These are phyloP conservation scores for Oreochromis tanganicae DNA, from an alignment of 2,113 vertebrate genomes.

Conservation along the genomic window DNA sequence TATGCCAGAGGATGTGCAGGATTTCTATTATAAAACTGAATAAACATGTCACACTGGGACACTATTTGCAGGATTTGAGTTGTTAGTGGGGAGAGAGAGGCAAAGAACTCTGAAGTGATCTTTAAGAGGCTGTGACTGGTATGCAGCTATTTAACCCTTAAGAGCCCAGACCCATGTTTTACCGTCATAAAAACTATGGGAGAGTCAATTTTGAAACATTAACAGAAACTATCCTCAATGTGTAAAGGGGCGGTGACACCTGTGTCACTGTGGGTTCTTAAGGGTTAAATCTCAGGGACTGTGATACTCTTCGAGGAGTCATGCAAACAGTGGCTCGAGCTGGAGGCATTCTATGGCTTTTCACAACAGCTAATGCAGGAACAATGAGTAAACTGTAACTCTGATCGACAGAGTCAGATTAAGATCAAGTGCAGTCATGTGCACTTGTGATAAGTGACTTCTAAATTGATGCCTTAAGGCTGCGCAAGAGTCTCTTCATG, in stretches of 20 bases:
- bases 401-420: not conserved
- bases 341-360: not conserved
- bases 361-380: not conserved
- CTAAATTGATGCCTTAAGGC: not conserved
- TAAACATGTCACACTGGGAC: not conserved
- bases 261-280: no score
- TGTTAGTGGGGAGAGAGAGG: not conserved
- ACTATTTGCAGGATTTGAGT: not conserved
- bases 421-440: not conserved
- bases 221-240: no score
- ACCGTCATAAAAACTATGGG: no score
- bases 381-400: not conserved
- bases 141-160: not conserved
- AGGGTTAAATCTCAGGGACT: not conserved
- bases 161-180: no score
- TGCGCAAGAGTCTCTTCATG: not conserved
- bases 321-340: not conserved
- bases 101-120: not conserved
- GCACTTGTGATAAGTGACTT: not conserved
- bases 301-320: not conserved
- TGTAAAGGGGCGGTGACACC: no score
- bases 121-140: not conserved
- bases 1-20: not conserved
- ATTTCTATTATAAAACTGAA: not conserved
- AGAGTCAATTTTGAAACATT: no score